These are phyloP conservation scores for Colaptes auratus DNA, from an alignment of 2,113 vertebrate genomes.

Conservation along the genomic window DNA sequence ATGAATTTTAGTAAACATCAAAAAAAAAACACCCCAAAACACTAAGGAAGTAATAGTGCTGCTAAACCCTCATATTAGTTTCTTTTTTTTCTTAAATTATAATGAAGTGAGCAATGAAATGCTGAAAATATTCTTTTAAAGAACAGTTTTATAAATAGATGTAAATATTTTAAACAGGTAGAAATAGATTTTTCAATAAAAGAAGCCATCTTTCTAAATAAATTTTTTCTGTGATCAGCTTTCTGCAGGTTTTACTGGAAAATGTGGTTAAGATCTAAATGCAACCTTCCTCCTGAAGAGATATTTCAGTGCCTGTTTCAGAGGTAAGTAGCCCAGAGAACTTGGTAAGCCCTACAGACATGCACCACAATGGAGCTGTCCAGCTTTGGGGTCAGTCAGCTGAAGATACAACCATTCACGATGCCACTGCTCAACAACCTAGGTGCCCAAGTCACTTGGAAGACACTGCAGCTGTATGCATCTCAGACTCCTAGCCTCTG, in stretches of 20 bases:
- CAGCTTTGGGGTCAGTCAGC: neutral
- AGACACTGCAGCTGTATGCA: neutral
- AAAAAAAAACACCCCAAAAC: neutral
- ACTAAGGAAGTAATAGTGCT: neutral
- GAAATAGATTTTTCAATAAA: neutral
- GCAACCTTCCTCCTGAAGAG: neutral
- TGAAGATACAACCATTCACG: too few relatives aligned
- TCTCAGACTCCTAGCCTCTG: neutral
- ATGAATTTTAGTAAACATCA: neutral
- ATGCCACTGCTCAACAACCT: accelerated
- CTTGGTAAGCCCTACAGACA: accelerated
- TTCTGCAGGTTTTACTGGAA: neutral
- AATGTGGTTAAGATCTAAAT: neutral
- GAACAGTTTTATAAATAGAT: neutral
- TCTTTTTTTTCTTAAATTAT: neutral
- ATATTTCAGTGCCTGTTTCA: neutral
- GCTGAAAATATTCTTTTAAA: neutral
- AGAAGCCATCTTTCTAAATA: neutral
- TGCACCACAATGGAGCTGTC: accelerated
- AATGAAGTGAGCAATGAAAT: neutral
- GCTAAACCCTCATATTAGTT: neutral
- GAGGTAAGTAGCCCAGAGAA: neutral
- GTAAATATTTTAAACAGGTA: neutral
- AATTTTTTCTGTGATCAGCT: neutral
- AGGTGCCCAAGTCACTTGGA: accelerated